phyloP scores from a whole-genome alignment of 2,113 vertebrate genomes.

The Toxostoma redivivum region DNA sequence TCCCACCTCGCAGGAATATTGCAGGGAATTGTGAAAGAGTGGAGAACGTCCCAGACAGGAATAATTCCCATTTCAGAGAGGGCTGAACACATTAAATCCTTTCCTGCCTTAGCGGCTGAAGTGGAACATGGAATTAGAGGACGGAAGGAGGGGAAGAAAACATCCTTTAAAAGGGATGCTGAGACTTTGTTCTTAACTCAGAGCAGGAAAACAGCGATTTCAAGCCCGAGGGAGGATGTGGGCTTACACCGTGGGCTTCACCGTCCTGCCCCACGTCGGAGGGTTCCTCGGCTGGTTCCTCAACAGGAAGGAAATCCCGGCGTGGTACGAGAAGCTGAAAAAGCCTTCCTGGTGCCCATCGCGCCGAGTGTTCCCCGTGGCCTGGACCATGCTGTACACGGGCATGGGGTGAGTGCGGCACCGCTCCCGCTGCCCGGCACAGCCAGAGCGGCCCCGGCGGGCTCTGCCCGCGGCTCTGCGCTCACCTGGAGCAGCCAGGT shows the following conservation, averaged over 20 bases:
- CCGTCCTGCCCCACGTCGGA: constrained; percentile 83
- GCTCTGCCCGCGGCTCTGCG: background rate
- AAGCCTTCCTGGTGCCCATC: constrained; percentile 85
- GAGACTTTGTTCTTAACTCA: background rate
- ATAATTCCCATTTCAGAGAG: background rate
- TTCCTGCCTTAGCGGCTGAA: background rate
- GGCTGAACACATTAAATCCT: background rate
- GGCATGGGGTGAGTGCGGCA: constrained; percentile 79
- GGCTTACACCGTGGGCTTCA: constrained; percentile 77
- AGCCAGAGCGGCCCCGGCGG: background rate
- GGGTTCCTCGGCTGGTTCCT: constrained; percentile 78
- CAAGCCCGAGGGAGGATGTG: constrained; percentile 68
- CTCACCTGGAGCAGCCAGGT: rapidly evolving
- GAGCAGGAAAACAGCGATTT: background rate
- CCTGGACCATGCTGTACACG: constrained; percentile 83
- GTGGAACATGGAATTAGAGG: background rate
- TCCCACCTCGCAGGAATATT: background rate
- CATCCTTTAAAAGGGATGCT: background rate
- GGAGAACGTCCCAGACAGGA: background rate
- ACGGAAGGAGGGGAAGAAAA: background rate
- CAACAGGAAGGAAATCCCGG: constrained; percentile 67
- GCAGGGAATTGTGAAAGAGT: background rate
- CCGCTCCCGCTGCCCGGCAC: background rate
- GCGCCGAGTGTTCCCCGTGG: constrained; percentile 75
- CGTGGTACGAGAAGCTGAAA: constrained; percentile 78